Percentiles rank a stretch among this genome's conserved stretches.
Conservation (phyloP, 2,797 vertebrate genomes). For the Gambelia wislizenii region DNA sequence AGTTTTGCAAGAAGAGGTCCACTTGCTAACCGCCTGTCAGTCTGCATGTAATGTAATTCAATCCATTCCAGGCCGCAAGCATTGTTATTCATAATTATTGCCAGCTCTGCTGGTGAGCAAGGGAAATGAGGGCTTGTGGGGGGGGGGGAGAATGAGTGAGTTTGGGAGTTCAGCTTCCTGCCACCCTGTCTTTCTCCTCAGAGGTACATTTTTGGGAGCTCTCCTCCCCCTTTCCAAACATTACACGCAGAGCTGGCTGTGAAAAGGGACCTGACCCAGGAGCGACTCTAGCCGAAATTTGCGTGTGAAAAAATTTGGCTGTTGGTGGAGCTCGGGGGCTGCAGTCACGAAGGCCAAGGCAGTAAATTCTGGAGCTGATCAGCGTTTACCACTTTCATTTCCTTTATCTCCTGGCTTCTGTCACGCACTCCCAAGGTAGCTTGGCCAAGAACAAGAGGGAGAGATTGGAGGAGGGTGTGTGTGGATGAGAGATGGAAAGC, state of each 20-base stretch:
- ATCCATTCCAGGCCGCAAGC: conserved; percentile 76
- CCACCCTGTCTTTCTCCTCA: not conserved
- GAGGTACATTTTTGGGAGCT: conserved; percentile 53
- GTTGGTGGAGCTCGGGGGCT: conserved; percentile 69
- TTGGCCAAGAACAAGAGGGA: not conserved
- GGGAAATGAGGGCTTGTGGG: not conserved
- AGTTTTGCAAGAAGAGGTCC: conserved; percentile 25
- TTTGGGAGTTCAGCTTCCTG: conserved; percentile 3
- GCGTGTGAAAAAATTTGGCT: conserved; percentile 74
- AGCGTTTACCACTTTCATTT: conserved; percentile 89
- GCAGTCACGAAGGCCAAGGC: conserved; percentile 73
- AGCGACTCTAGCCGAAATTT: conserved; percentile 68
- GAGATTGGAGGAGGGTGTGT: not conserved
- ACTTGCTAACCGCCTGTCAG: conserved; percentile 38
- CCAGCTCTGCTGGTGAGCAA: conserved; percentile 75
- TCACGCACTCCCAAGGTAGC: conserved; percentile 82
- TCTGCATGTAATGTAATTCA: conserved; percentile 62
- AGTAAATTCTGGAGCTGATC: conserved; percentile 86
- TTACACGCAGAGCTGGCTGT: conserved; percentile 79
- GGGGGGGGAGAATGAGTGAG: no score
- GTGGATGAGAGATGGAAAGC: conserved; percentile 36
- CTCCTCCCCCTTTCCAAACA: conserved; percentile 61
- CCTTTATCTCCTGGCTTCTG: conserved; percentile 88
- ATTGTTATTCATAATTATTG: conserved; percentile 82
- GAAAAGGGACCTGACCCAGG: conserved; percentile 82